phyloP scores from a whole-genome alignment of 2,797 vertebrate species.

The Sebastes steindachneri region DNA sequence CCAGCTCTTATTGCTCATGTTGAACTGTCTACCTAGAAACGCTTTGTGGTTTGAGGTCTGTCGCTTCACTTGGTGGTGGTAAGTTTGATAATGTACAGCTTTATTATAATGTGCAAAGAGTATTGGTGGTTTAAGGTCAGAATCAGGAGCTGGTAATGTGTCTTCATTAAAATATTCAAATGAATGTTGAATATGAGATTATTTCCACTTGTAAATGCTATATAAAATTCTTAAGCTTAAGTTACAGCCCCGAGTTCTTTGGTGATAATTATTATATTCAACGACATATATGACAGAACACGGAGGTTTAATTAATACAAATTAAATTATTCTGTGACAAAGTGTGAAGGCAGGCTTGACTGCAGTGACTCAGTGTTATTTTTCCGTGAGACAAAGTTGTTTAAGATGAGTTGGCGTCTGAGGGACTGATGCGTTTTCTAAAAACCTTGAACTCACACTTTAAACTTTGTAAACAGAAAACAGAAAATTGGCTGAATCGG shows the following conservation, averaged over 20 bases:
- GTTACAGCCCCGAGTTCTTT: not conserved
- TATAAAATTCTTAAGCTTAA: not conserved
- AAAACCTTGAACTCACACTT: not conserved
- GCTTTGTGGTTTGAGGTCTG: not conserved
- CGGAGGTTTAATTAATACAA: not conserved
- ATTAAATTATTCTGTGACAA: not conserved
- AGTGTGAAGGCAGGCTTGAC: not conserved
- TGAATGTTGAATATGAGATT: not conserved
- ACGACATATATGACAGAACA: not conserved
- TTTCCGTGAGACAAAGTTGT: not conserved
- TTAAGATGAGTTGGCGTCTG: not conserved
- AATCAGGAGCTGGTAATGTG: not conserved
- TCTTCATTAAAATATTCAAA: not conserved
- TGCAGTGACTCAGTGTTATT: not conserved
- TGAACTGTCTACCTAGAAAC: not conserved
- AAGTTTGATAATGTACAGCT: not conserved
- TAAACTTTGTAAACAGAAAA: constrained; percentile 14
- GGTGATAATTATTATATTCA: not conserved
- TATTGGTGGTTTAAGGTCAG: not conserved
- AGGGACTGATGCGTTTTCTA: not conserved
- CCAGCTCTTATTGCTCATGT: not conserved
- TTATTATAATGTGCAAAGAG: not conserved
- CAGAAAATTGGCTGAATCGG: constrained; percentile 36
- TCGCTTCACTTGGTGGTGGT: not conserved
- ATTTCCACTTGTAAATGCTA: not conserved